phyloP scores from a whole-genome alignment of 1,140 invertebrate genomes.

The Meloidogyne hapla region DNA sequence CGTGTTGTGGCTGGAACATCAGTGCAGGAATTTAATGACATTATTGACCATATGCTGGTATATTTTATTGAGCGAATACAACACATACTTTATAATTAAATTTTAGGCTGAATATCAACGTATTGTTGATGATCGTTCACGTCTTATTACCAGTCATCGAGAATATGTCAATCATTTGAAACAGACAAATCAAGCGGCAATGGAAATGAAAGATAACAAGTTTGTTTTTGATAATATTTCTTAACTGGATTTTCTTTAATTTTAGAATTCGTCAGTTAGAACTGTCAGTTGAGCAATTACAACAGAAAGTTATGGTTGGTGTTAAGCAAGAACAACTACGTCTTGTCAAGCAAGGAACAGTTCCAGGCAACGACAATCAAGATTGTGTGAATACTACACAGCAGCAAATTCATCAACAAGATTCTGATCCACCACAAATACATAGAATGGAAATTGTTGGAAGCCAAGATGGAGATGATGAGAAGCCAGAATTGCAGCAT shows the following conservation, averaged over 20 bases:
- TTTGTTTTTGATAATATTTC: not conserved
- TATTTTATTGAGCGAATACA: too few relatives aligned
- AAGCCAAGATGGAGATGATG: not conserved
- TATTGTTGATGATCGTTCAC: constrained; percentile 32
- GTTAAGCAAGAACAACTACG: constrained; percentile 31
- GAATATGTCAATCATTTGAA: constrained; percentile 44
- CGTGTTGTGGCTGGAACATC: constrained; percentile 36
- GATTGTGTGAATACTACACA: not conserved
- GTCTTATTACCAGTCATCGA: constrained; percentile 34
- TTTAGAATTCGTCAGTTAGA: constrained; percentile 47
- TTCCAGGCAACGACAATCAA: not conserved
- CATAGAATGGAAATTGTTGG: not conserved
- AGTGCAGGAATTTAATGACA: constrained; percentile 45
- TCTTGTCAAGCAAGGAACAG: constrained; percentile 29
- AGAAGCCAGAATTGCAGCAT: not conserved
- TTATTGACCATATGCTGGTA: constrained; percentile 40
- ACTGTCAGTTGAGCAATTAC: constrained; percentile 34
- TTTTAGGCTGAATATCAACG: constrained; percentile 46
- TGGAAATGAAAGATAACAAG: constrained; percentile 48
- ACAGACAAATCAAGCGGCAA: constrained; percentile 32
- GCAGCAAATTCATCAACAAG: not conserved
- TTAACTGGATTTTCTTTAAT: constrained; percentile 5
- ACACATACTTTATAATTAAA: constrained; percentile 8
- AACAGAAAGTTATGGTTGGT: constrained; percentile 30
- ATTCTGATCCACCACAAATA: not conserved